Conservation (phyloP, 2,797 vertebrate genomes). For the Odontamblyopus rebecca region DNA sequence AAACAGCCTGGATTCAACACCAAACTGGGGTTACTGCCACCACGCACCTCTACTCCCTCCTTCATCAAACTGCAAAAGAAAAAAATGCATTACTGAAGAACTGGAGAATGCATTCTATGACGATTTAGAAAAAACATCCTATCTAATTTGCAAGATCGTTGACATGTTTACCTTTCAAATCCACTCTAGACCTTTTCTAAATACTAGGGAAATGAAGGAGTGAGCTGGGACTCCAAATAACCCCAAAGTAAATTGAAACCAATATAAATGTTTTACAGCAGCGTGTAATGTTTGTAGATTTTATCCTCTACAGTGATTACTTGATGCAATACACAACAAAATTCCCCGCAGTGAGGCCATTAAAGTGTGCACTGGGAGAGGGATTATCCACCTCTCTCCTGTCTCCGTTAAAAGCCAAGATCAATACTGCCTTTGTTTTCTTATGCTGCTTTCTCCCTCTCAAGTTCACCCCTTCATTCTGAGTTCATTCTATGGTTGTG, state of each 20-base stretch:
- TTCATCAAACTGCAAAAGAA: conserved; percentile 79
- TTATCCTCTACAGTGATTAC: conserved; percentile 23
- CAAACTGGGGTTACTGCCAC: conserved; percentile 72
- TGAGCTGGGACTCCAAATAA: neutral
- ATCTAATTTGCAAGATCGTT: neutral
- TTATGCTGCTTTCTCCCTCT: conserved; percentile 14
- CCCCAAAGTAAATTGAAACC: conserved; percentile 5
- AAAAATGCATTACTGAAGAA: neutral
- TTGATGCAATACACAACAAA: conserved; percentile 17
- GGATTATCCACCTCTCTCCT: conserved; percentile 43
- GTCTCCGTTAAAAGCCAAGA: conserved; percentile 46
- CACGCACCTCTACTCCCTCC: conserved; percentile 80
- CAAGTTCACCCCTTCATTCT: conserved; percentile 1
- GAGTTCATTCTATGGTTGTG: neutral
- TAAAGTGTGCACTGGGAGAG: conserved; percentile 33
- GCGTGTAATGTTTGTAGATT: neutral
- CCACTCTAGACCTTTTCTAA: neutral
- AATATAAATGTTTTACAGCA: neutral
- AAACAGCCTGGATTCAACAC: conserved; percentile 86
- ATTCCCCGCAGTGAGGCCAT: conserved; percentile 35
- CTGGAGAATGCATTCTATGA: neutral
- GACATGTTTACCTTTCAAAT: neutral
- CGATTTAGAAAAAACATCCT: neutral
- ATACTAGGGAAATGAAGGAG: neutral
- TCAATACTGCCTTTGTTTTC: conserved; percentile 48